These are phyloP conservation scores for Shinisaurus crocodilurus DNA, from an alignment of 2,113 vertebrate genomes.

Conservation along the genomic window DNA sequence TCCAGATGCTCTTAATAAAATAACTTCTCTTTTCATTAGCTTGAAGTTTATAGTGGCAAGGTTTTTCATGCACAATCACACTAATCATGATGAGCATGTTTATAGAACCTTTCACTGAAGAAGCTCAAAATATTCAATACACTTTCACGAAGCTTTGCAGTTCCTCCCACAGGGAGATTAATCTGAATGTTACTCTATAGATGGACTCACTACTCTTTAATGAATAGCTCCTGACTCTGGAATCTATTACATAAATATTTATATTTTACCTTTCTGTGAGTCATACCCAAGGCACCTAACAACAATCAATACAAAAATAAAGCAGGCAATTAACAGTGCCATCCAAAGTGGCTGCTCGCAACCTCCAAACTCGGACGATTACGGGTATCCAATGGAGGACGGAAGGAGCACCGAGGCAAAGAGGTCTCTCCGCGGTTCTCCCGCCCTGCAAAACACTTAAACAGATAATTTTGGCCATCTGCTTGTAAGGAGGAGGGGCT, in stretches of 20 bases:
- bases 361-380: too few species aligned
- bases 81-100: background rate
- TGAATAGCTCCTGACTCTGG: background rate
- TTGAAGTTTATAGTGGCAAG: background rate
- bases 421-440: too few species aligned
- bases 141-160: background rate
- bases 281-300: background rate
- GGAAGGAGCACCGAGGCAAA: too few species aligned
- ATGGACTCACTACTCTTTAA: fast-evolving
- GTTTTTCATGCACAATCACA: background rate
- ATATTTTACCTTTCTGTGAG: background rate
- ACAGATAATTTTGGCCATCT: too few species aligned
- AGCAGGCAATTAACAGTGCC: background rate
- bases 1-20: background rate
- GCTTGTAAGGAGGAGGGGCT: too few species aligned
- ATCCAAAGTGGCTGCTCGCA: too few species aligned
- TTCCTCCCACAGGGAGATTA: background rate
- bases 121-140: background rate
- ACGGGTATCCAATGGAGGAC: too few species aligned
- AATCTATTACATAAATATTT: background rate
- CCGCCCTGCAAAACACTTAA: too few species aligned
- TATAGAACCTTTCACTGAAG: background rate
- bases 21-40: background rate
- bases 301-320: background rate
- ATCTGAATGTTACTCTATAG: background rate